These are phyloP conservation scores for Mormyrops boulengeri DNA, from an alignment of 2,797 vertebrate species.

Conservation along the genomic window DNA sequence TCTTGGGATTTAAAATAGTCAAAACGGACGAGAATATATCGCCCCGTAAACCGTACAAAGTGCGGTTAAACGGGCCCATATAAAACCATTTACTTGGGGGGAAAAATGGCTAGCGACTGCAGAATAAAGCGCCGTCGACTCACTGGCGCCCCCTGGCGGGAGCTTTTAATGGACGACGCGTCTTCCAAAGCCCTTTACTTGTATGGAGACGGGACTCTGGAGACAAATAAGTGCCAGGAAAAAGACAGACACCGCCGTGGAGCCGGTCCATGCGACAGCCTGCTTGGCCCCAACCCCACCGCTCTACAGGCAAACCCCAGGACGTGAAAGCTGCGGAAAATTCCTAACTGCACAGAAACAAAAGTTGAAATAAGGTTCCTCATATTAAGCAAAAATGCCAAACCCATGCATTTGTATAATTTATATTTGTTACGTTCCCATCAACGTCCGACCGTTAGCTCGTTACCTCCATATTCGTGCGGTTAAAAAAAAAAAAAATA, in stretches of 20 bases:
- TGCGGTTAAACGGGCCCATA: background rate
- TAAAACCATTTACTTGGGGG: background rate
- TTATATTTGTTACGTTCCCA: background rate
- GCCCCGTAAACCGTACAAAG: background rate
- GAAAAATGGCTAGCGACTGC: background rate
- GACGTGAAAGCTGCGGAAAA: constrained; percentile 29
- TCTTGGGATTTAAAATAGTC: background rate
- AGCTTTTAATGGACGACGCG: constrained; percentile 28
- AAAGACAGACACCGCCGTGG: constrained; percentile 23
- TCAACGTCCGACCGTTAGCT: background rate
- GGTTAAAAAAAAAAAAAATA: background rate
- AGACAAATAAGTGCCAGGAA: constrained; percentile 16
- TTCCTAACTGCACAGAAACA: constrained; percentile 13
- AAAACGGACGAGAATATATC: background rate
- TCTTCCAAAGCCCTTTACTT: constrained; percentile 20
- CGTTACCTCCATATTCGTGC: background rate
- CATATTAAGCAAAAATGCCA: background rate
- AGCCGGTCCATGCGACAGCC: background rate
- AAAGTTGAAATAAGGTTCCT: background rate
- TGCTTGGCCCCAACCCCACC: background rate
- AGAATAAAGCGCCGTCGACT: background rate
- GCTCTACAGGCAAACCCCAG: constrained; percentile 1
- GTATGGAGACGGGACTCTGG: constrained; percentile 7
- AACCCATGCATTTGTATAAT: background rate
- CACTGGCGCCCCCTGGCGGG: constrained; percentile 60